Base-by-base conservation (phyloP, 2,888 invertebrate genomes). In the Nebria salina region DNA sequence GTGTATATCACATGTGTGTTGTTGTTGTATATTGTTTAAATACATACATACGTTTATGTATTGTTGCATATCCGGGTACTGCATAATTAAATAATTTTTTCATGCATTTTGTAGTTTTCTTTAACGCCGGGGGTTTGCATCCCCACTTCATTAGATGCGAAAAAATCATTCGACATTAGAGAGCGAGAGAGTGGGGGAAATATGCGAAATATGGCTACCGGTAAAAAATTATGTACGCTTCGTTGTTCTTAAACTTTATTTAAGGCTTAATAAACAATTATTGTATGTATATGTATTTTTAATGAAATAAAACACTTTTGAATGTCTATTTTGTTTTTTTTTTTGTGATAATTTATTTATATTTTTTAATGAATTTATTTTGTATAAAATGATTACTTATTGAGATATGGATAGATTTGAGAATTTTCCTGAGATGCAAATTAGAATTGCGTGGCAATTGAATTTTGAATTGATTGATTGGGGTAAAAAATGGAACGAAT, bases 151-250 rank as follows among this genome's bases (percentile, higher is more conserved):
- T 86, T 86, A 86, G 85, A 85, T 85, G 85, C 85, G 86, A 87
- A 87, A 87, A 88, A 87, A 86, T 86, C 87, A 87, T 87, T 87
- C 87, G 87, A 86, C 86, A 86, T 86, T 85, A 78, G 77, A 43
- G 84, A 82, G 82, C 81, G 83, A 83, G 75, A 77, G 84, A 83
- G 85, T 85, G 84, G 84, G 85, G 86, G 86, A 83, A 83, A 83
- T 84, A 83, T 84, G 84, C 84, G 85, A 86, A 54, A 86, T 85
- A 87, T 86, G 86, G 87, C 85, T 84, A 86, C 85, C 84, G 85
- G 85, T 83, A 85, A 85, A 86, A 86, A 86, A 85, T 84, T 84
- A 81, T 72, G 72, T 70, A 76, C 72, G 13, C 34, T 25, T 68
- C 68, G 68, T 15, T 54, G 34, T 34, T 34, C 34, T 34, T 1